Base-by-base conservation (phyloP, 2,888 invertebrate species). In the Caenorhabditis japonica region DNA sequence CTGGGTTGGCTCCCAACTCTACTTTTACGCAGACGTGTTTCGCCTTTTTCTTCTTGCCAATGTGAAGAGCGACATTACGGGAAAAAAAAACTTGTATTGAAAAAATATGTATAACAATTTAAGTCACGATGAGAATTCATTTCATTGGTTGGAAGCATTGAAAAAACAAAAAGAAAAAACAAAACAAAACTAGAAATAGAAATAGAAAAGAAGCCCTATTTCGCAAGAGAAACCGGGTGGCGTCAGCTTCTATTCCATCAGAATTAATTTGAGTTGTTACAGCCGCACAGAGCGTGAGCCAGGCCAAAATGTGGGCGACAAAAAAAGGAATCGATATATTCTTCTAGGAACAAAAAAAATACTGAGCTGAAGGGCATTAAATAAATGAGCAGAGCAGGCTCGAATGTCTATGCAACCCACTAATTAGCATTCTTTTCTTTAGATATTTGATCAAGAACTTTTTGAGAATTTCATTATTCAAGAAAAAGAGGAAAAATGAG, bases 31-130 rank as follows among this genome's bases (percentile, higher is more conserved):
- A 39, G 39, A 59, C 30, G 43, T 51, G 52, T 61, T 61, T 61
- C 46, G 44, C 25, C 49, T 39, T 41, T 36, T n/a, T 53, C 41
- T 53, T 36, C 47, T 39, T 44, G 34, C 49, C 64, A 55, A 64
- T n/a, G n/a, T n/a, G n/a, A 51, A 64, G 55, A 64, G 64, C 64
- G 56, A 64, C 61, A 61, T 61, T 61, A 61, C 61, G 52, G 61
- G n/a, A n/a, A n/a, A n/a, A n/a, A n/a, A n/a, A n/a, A n/a, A n/a
- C n/a, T n/a, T n/a, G n/a, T n/a, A n/a, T n/a, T n/a, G n/a, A n/a
- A n/a, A n/a, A n/a, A n/a, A n/a, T n/a, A n/a, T n/a, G n/a, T n/a
- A n/a, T n/a, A n/a, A n/a, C n/a, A n/a, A n/a, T n/a, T n/a, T n/a
- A n/a, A n/a, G n/a, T 30, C n/a, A 30, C 39, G 17, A 55, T 30